Evolutionary conservation across 2,888 invertebrate species (phyloP).

Genomic region (Choreutis nemorana): DNA sequence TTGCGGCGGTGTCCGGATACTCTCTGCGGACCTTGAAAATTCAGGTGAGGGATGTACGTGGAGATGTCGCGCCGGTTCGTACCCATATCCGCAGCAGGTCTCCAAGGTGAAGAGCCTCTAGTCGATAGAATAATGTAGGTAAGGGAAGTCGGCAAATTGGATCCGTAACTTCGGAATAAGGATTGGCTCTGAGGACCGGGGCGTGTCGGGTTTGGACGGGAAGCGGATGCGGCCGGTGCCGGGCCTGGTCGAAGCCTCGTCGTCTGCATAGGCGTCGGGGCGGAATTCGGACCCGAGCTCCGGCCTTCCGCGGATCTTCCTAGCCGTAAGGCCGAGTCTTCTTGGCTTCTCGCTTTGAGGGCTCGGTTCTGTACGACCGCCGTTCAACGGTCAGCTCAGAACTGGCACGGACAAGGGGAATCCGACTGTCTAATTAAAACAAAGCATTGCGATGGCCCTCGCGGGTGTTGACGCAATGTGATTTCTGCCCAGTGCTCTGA

Average conservation of each 20-base stretch:
- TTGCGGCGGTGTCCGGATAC: constrained; percentile 28
- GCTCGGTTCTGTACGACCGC: constrained; percentile 17
- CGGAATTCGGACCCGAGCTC: constrained; percentile 25
- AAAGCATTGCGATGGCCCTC: constrained; percentile 73
- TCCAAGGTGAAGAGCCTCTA: constrained; percentile 76
- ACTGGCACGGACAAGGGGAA: constrained; percentile 72
- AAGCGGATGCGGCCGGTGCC: constrained; percentile 18
- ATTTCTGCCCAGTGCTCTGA: constrained; percentile 73
- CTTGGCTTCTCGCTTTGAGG: constrained; percentile 21
- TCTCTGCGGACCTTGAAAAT: constrained; percentile 38
- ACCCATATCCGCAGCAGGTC: constrained; percentile 80
- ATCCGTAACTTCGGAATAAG: constrained; percentile 73
- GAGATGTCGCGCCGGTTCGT: constrained; percentile 53
- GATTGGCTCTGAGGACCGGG: constrained; percentile 78
- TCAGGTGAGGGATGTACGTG: constrained; percentile 32
- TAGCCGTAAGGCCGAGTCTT: constrained; percentile 20
- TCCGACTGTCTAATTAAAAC: constrained; percentile 75
- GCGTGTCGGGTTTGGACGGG: constrained; percentile 63
- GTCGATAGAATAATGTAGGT: constrained; percentile 72
- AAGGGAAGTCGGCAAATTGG: constrained; percentile 75
- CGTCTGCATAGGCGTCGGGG: constrained; percentile 21
- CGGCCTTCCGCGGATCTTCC: constrained; percentile 22
- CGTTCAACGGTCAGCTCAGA: constrained; percentile 64
- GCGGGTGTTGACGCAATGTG: constrained; percentile 70
- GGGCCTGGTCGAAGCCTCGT: constrained; percentile 17